These are phyloP conservation scores for Podocnemis expansa DNA, from an alignment of 2,113 vertebrate genomes.

Conservation along the genomic window DNA sequence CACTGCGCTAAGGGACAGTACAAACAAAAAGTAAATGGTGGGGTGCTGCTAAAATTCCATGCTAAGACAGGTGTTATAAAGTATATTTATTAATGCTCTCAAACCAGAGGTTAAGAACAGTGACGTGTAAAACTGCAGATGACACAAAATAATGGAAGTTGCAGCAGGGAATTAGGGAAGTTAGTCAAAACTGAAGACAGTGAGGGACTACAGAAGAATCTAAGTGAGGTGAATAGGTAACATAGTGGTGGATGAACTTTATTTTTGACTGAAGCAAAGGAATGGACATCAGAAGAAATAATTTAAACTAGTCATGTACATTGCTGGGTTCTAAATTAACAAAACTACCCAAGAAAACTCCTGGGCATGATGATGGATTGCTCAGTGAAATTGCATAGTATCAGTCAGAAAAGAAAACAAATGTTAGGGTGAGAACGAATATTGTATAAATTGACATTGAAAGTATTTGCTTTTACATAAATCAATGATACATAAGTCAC, in stretches of 20 bases:
- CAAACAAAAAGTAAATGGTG: background rate
- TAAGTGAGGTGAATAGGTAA: background rate
- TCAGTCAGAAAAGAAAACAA: background rate
- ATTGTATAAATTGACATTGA: background rate
- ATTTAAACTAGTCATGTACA: background rate
- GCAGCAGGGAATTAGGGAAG: background rate
- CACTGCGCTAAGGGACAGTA: background rate
- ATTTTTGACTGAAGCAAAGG: background rate
- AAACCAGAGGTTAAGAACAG: background rate
- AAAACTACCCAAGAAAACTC: background rate
- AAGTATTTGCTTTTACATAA: background rate
- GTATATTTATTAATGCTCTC: background rate
- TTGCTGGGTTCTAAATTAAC: background rate
- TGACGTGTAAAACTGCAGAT: background rate
- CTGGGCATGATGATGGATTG: background rate
- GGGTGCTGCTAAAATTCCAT: background rate
- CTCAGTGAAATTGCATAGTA: background rate
- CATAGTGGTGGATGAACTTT: background rate
- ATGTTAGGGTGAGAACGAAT: background rate
- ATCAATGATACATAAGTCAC: background rate
- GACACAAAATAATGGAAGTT: background rate
- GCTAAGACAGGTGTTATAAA: accelerated
- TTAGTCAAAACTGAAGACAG: background rate
- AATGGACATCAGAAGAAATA: background rate
- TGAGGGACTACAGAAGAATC: background rate